Conservation (phyloP, 2,113 vertebrate species). For the Neotragus pygmaeus region DNA sequence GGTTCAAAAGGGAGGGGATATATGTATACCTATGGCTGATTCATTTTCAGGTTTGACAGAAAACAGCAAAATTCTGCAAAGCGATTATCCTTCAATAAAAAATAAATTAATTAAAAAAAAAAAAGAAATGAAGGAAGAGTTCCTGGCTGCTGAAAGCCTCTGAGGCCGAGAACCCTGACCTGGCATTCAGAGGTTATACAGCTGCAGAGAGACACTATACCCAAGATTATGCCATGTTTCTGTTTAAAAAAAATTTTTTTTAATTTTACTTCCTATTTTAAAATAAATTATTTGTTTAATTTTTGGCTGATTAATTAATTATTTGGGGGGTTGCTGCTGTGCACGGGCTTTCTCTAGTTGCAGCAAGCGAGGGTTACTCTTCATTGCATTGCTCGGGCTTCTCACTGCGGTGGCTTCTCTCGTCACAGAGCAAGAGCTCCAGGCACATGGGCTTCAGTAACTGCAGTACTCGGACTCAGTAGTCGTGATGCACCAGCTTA, state of each 20-base stretch:
- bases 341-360: neutral
- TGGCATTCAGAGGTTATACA: neutral
- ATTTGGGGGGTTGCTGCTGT: neutral
- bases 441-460: neutral
- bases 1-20: neutral
- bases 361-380: neutral
- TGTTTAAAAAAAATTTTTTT: neutral
- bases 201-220: neutral
- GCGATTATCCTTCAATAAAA: neutral
- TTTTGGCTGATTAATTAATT: neutral
- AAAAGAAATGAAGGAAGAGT: neutral
- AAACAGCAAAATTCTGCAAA: neutral
- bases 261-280: neutral
- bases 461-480: neutral
- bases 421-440: rapidly evolving
- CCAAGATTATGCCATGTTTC: neutral
- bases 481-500: neutral
- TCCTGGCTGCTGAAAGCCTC: neutral
- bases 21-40: neutral
- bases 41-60: neutral
- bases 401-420: neutral
- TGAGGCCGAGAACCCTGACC: neutral
- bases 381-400: rapidly evolving
- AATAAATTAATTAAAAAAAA: neutral
- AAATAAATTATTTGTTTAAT: neutral